Evolutionary conservation across 2,888 invertebrate genomes (phyloP), one percentile per base, ranked within the genome.

Genomic region (Hyppa rectilinea): DNA sequence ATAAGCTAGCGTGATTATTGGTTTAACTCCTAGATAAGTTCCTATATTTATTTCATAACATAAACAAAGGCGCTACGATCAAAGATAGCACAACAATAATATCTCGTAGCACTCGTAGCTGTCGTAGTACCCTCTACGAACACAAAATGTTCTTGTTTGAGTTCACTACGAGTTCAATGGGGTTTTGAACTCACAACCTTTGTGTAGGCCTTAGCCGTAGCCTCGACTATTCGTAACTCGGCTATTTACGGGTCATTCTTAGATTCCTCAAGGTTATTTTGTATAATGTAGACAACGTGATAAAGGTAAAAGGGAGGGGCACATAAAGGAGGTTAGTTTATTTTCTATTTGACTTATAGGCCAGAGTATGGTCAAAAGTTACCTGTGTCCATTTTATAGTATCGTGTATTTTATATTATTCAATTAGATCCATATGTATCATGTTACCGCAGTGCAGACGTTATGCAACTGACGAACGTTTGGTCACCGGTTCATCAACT

Each of bases 181-280:
- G 55, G 74, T 73, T 64, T 64, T 73, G 80, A 78, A 78, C 80
- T 68, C 50, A 68, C 60, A 80, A 79, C 65, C 79, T 76, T 79
- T 75, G 79, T 55, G n/a, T 31, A 76, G 67, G 34, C 75, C 53
- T 40, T 75, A 76, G 53, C 71, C 78, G 49, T 77, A 58, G 63
- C 75, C 63, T 72, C 47, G 53, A 45, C 14, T 55, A 64, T 61
- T 58, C 45, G 74, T 73, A 64, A 60, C 43, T 53, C n/a, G 50
- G 45, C 23, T 61, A 58, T 78, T 71, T 52, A 58, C 23, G 40
- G 71, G 71, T 71, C 71, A 62, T 78, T 52, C 56, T 62, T 43
- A 52, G 56, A 29, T 58, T 45, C 40, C 36, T 58, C 47, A 78
- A 78, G 56, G 78, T 62, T 74, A 14, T 76, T 78, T 73, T 60